Evolutionary conservation across 2,888 invertebrate genomes (phyloP), one percentile per base, ranked within the genome.

Genomic region (Oxyteleia sp.): DNA sequence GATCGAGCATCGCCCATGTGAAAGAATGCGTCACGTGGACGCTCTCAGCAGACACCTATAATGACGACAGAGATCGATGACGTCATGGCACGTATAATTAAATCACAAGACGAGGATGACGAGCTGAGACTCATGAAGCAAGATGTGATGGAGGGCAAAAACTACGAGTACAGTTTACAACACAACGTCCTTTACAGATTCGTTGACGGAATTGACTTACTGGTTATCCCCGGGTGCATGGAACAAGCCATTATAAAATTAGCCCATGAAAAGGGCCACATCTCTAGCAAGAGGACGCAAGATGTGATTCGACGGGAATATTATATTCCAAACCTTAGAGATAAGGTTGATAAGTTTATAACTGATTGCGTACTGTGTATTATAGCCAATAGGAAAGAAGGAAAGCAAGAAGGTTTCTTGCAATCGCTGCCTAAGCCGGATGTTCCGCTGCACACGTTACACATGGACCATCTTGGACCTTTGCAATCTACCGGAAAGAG

Each of bases 361-460:
- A 23, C 49, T 8, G 71, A 79, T 20, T 88, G 89, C 66, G 43
- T 88, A n/a, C n/a, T 13, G 26, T 82, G 84, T 51, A 80, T 83
- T 11, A 13, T 86, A 10, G 76, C 74, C 0, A 76, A 84, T 26
- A 51, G 55, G 16, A 83, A 85, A 51, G 63, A 57, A 10, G 83
- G 80, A 3, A 76, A 59, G 8, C 23, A 47, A 35, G 88, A 86
- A 26, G 26, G 1, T 76, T 76, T 15, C 61, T 61, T 7, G 32
- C 79, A 16, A 5, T 10, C 41, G 2, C 3, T 41, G 3, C 41
- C 41, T 5, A 41, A 41, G 10, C 41, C 41, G 2, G 41, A 41
- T 3, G 3, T 41, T 3, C 41, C 41, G 3, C 10, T 41, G 41
- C 10, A 5, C 5, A 5, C 5, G 2, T 26, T 4, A 4, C 26